These are phyloP conservation scores for Diuraphis noxia DNA, from an alignment of 1,140 invertebrate genomes.

Conservation along the genomic window DNA sequence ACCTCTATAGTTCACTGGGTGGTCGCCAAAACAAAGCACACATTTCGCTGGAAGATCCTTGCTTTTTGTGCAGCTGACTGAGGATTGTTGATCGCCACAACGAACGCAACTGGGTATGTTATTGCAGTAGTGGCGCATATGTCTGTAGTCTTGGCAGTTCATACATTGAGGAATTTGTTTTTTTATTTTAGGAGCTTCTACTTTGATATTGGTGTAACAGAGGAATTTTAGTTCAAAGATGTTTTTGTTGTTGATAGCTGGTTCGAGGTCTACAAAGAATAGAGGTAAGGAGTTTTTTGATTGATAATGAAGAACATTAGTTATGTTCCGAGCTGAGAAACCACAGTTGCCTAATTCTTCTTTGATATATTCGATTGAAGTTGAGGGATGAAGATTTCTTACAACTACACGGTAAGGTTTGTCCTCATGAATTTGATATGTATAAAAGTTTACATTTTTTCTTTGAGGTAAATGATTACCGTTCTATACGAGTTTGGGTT, in stretches of 20 bases:
- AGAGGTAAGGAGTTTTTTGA: slow-evolving; percentile 23
- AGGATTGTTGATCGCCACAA: not conserved
- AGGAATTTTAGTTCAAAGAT: slow-evolving; percentile 1
- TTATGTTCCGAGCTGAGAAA: not conserved
- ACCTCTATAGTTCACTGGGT: not conserved
- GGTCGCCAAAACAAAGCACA: slow-evolving; percentile 6
- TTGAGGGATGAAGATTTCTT: not conserved
- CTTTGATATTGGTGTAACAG: slow-evolving; percentile 25
- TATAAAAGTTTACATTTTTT: slow-evolving; percentile 42
- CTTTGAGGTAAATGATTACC: slow-evolving; percentile 1
- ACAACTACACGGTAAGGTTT: slow-evolving; percentile 16
- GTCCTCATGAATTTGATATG: slow-evolving; percentile 21
- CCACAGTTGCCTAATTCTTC: not conserved
- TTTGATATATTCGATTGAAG: not conserved
- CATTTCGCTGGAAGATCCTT: not conserved
- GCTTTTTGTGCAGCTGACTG: slow-evolving; percentile 1
- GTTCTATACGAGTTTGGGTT: slow-evolving; percentile 25
- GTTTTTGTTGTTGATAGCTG: not conserved
- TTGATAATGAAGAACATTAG: slow-evolving; percentile 17
- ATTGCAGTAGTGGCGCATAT: too few relatives aligned
- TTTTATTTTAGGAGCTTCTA: slow-evolving; percentile 26
- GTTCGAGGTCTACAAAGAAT: slow-evolving; percentile 45
- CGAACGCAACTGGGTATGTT: not conserved
- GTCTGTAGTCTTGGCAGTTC: too few relatives aligned
- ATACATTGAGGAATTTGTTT: not conserved